Evolutionary conservation across 1,140 invertebrate genomes (phyloP), one percentile per base, ranked within the genome.

Genomic region (Euglossa dilemma): DNA sequence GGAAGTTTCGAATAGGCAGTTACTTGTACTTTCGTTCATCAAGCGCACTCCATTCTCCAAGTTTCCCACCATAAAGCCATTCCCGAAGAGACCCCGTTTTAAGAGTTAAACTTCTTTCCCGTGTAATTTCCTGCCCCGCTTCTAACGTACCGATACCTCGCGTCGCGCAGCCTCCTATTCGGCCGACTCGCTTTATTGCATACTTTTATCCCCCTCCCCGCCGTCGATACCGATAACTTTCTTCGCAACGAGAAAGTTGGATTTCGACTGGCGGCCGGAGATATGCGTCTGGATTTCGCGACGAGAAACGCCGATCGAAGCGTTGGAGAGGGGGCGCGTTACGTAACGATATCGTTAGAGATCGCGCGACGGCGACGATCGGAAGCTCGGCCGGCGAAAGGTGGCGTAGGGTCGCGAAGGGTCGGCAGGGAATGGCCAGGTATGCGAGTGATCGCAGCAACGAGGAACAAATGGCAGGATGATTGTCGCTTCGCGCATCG

Each of bases 21-120:
- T 86, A 85, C 79, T 85, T 82, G 67, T 85, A 81, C 85, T 85
- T 79, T 73, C 61, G 81, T 79, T 69, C 16, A 59, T 74, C 67
- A 47, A 57, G 28, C 20, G 25, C 47, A 9, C 43, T 28, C 36
- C 50, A 12, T 56, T 85, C 64, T 57, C 63, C 56, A 85, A 85
- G 61, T 86, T 85, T n/a, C 57, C 52, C 11, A 70, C 36, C 52
- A 23, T 47, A 64, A 81, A 81, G n/a, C 9, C n/a, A 61, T 74
- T 78, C 45, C 50, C 73, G 73, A 50, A 50, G 20, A 28, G 73
- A 50, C 28, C 7, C 28, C 54, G 28, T 67, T 61, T 80, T 63
- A 63, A 63, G n/a, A 74, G n/a, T 20, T 20, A 59, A 11, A 28
- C 43, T 80, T 80, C 43, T 75, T 43, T 28, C 45, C 5, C 16